Evolutionary conservation across 2,797 vertebrate genomes (phyloP), one percentile per base, ranked within the genome.

Genomic region (Lycodopsis pacificus): DNA sequence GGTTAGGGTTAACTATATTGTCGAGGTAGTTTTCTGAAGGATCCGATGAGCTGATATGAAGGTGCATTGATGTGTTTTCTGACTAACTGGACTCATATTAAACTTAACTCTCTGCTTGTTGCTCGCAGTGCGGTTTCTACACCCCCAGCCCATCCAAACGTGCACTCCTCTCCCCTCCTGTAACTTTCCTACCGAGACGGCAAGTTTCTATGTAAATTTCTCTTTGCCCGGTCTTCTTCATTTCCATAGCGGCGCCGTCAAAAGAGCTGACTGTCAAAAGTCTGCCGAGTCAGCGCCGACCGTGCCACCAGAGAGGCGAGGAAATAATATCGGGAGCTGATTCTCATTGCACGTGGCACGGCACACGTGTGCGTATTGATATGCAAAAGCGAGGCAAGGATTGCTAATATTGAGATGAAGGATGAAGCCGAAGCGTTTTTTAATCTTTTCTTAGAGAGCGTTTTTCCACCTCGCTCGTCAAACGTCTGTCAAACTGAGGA

Each of bases 201-300:
- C 85, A 86, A 77, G 89, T 91, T 85, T 88, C 65, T n/a, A 86
- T 91, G 88, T 77, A 88, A 92, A 91, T 93, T 34, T 74, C 44
- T 0, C 58, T 59, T 77, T 69, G 61, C 58, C 42, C 20, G 13
- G 17, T 83, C 76, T 7, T 80, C 80, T 86, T 82, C 66, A 83
- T 92, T 89, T 91, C 85, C 82, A 81, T 80, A 82, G 70, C 73
- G 57, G 71, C 56, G 0, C 76, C 19, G 70, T 88, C 82, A 82
- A 84, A 86, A 86, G 69, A 86, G 87, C 81, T 79, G 85, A 89
- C 80, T 84, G 81, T 84, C 79, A 75, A 78, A 84, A 67, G 53
- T 72, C 3, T 78, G 87, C 81, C 0, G 51, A 92, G 83, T 92
- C 89, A 86, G 84, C 87, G 58, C 0, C 58, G 46, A 58, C 57